These are phyloP conservation scores for Antennarius striatus DNA, from an alignment of 2,113 vertebrate species.

Conservation along the genomic window DNA sequence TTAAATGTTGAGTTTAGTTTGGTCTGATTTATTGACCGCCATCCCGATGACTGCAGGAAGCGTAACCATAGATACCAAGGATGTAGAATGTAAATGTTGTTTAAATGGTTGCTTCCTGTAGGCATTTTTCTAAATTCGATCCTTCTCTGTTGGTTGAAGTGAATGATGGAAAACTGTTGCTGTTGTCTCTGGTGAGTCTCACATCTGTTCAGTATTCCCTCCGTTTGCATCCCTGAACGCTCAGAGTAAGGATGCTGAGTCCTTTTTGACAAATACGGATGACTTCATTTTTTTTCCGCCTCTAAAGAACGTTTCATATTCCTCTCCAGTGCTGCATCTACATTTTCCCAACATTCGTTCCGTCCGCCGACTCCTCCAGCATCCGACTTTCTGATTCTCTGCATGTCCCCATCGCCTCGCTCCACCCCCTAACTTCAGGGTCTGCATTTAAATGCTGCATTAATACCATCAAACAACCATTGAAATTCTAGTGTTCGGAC, in stretches of 20 bases:
- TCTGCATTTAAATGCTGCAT: slow-evolving; percentile 84
- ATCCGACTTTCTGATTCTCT: slow-evolving; percentile 86
- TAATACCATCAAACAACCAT: slow-evolving; percentile 91
- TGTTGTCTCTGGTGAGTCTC: slow-evolving; percentile 29
- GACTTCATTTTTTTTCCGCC: slow-evolving; percentile 30
- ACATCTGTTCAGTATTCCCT: slow-evolving; percentile 47
- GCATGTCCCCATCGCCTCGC: slow-evolving; percentile 29
- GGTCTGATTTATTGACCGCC: slow-evolving; percentile 43
- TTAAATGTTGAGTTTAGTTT: slow-evolving; percentile 56
- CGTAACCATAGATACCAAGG: too few relatives aligned
- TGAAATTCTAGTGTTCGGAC: slow-evolving; percentile 88
- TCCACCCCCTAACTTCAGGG: slow-evolving; percentile 74
- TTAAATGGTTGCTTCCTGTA: background rate
- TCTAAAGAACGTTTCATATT: slow-evolving; percentile 61
- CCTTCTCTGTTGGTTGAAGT: slow-evolving; percentile 8
- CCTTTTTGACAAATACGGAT: slow-evolving; percentile 23
- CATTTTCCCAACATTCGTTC: slow-evolving; percentile 80
- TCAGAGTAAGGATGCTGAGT: slow-evolving; percentile 19
- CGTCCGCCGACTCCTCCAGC: slow-evolving; percentile 80
- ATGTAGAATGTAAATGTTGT: background rate
- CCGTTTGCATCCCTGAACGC: slow-evolving; percentile 18
- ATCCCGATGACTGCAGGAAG: background rate
- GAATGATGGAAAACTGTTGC: background rate
- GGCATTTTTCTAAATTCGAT: background rate
- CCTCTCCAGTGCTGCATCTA: slow-evolving; percentile 57